Base-by-base conservation (phyloP, 2,888 invertebrate genomes). In the Noctua fimbriata region DNA sequence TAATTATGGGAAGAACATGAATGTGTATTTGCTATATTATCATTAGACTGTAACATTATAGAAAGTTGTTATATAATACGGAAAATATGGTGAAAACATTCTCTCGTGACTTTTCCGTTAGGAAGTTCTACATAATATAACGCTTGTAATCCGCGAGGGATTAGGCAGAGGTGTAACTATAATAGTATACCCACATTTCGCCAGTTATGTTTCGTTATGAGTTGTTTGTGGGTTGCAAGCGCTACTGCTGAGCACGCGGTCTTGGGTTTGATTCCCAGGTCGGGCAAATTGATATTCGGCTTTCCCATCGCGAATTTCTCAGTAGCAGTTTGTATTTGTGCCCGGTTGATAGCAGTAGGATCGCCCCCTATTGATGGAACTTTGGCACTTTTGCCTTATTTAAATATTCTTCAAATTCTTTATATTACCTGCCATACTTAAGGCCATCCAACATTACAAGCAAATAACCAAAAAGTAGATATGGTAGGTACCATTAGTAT, bases 1-100 rank as follows among this genome's bases (percentile, higher is more conserved):
- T 85, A 83, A 87, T 85, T 77, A 85, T 84, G 82, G 81, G 83
- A 88, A 87, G 87, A 85, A 82, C 76, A 73, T 84, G 79, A 69
- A 73, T 87, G 85, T 79, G 69, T 76, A 73, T 87, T 89, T 79
- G 81, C 79, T 71, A 82, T 79, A 78, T 87, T 81, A 80, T 87
- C 87, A 85, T 85, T 76, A 82, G 41, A 65, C 66, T 79, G 71
- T 73, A 76, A 76, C 52, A 75, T 81, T 85, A 83, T 83, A 80
- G 86, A 88, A 89, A 88, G 88, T 69, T 81, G 60, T 3, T 84
- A 44, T 84, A 44, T 32, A 52, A 70, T 58, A 76, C 75, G 72
- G 78, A 70, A 81, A 78, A 74, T 66, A 58, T 41, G 32, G 85
- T 72, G 79, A 89, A 78, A 81, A 79, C 55, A 65, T 76, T 67